A percentile compares a stretch with the other conserved stretches of the same genome.
Conservation (phyloP, 2,113 vertebrate genomes). For the Serilophus lunatus region DNA sequence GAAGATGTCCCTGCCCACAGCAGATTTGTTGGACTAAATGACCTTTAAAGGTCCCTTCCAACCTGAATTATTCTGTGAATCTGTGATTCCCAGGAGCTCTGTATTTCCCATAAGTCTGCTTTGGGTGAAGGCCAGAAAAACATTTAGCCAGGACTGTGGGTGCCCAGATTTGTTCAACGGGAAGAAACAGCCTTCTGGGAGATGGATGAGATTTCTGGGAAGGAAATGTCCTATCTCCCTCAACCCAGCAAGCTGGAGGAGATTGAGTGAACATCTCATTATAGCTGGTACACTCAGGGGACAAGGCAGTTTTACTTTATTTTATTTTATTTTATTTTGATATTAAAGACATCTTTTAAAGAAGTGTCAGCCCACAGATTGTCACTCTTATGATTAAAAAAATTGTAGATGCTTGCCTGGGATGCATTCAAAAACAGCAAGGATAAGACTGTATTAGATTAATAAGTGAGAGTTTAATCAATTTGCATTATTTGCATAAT, state of each 20-base stretch:
- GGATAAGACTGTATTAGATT: background rate
- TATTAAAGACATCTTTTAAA: conserved; percentile 46
- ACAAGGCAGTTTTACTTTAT: background rate
- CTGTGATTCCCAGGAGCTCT: background rate
- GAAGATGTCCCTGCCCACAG: background rate
- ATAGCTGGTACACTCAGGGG: background rate
- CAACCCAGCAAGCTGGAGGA: background rate
- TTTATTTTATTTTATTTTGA: background rate
- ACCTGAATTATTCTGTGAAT: background rate
- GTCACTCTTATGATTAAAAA: conserved; percentile 14
- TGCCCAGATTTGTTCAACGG: background rate
- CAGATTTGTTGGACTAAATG: background rate
- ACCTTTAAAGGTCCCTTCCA: background rate
- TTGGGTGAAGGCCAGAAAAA: background rate
- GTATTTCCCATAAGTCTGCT: background rate
- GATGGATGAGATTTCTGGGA: background rate
- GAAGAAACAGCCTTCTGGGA: background rate
- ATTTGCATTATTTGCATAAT: conserved; percentile 47
- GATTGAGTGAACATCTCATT: background rate
- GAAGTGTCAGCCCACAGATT: background rate
- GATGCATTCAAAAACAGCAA: background rate
- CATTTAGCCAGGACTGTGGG: background rate
- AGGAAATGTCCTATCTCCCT: background rate
- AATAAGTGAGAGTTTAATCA: conserved; percentile 30
- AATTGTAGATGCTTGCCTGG: background rate